These are phyloP conservation scores for Eilema caniola DNA, from an alignment of 2,888 invertebrate genomes.

Conservation along the genomic window DNA sequence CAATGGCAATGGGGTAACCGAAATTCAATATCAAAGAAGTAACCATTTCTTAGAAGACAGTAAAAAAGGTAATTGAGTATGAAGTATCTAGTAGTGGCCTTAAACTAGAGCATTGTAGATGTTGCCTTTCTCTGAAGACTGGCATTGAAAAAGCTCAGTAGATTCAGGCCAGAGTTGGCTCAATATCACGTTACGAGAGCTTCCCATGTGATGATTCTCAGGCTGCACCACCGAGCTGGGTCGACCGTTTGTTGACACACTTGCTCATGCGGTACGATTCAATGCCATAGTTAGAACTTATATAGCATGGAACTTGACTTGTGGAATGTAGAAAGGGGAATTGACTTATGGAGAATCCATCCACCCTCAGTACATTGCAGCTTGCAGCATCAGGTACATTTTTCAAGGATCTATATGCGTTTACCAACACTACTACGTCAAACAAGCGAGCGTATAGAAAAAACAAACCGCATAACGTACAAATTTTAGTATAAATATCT, in stretches of 20 bases:
- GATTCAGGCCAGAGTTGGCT: conserved; percentile 1
- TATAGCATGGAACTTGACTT: too few relatives aligned
- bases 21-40: background rate
- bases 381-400: too few relatives aligned
- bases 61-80: background rate
- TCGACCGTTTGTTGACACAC: conserved; percentile 54
- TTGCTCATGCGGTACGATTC: conserved; percentile 33
- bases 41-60: background rate
- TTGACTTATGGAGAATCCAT: too few relatives aligned
- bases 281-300: background rate
- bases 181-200: conserved; percentile 15
- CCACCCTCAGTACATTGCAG: background rate
- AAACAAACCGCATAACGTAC: background rate
- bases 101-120: background rate
- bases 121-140: background rate
- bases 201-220: conserved; percentile 52
- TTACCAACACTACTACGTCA: background rate
- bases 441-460: background rate
- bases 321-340: too few relatives aligned
- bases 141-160: background rate
- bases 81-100: background rate
- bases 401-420: too few relatives aligned
- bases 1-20: background rate
- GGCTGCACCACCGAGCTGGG: conserved; percentile 31
- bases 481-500: background rate